Conservation (phyloP, 2,888 invertebrate genomes). For the Ariolimax columbianus region DNA sequence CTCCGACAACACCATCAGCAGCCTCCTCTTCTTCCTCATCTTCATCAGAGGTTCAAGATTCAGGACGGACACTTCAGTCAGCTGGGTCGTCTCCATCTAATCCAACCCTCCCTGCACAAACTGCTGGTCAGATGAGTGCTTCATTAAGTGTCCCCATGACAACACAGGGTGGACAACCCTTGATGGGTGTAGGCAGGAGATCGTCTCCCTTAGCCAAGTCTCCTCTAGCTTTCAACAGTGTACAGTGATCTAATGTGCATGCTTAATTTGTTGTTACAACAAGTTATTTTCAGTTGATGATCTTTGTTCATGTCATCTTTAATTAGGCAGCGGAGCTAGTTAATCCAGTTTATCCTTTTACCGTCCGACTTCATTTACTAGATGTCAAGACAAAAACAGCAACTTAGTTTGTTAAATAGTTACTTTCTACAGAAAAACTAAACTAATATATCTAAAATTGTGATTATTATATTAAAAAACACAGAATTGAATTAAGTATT, state of each 20-base stretch:
- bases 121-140: conserved; percentile 13
- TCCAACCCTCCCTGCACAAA: conserved; percentile 5
- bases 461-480: too few species aligned
- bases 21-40: conserved; percentile 37
- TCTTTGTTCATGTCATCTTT: not conserved
- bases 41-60: conserved; percentile 30
- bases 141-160: conserved; percentile 38
- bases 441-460: too few species aligned
- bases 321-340: not conserved
- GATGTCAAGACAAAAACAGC: too few species aligned
- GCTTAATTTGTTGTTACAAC: not conserved
- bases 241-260: conserved; percentile 18
- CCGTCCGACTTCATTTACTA: too few species aligned
- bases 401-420: too few species aligned
- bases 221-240: conserved; percentile 47
- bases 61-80: not conserved
- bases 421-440: too few species aligned
- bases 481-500: too few species aligned
- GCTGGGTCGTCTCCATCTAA: conserved; percentile 31
- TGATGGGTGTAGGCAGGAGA: conserved; percentile 15
- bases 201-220: conserved; percentile 49
- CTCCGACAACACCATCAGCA: conserved; percentile 47
- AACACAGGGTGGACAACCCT: conserved; percentile 3
- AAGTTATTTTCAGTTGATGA: not conserved
- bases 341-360: too few species aligned